Base-by-base conservation (phyloP, 2,888 invertebrate genomes). In the Cantharis rustica region DNA sequence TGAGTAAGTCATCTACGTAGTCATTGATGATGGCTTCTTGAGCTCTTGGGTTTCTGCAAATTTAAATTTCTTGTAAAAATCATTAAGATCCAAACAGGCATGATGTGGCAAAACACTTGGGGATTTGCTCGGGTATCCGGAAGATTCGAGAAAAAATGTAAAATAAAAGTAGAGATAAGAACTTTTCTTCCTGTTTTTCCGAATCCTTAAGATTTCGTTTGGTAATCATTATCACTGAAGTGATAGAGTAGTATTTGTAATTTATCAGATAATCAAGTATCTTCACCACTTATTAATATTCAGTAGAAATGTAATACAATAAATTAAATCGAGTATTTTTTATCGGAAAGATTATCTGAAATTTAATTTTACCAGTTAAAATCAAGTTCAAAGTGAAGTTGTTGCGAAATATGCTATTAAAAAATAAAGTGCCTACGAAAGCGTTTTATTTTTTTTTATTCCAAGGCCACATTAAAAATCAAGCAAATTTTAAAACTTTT, bases 11-110 rank as follows among this genome's bases (percentile, higher is more conserved):
- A 17, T 75, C 75, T 4, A 68, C 13, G 26, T 71, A 75, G 15
- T 75, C 75, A 16, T 75, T 75, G 13, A 75, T 15, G 13, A 75
- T 68, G 5, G 75, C 75, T n/a, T 61, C 66, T 62, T 75, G 66
- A 10, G 16, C 11, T 16, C 16, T 31, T n/a, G 62, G 31, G 5
- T 15, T 1, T 13, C 74, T 74, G 16, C 0, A 47, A 47, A 47
- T 47, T 7, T n/a, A 47, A 3, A n/a, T 31, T 31, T 31, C 2
- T 3, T 9, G 9, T n/a, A n/a, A n/a, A n/a, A n/a, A n/a, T n/a
- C n/a, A n/a, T n/a, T n/a, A n/a, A n/a, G n/a, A n/a, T n/a, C n/a
- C n/a, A n/a, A n/a, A n/a, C n/a, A n/a, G n/a, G n/a, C n/a, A n/a
- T n/a, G n/a, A n/a, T n/a, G n/a, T n/a, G n/a, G n/a, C n/a, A n/a